Conservation (phyloP, 1,140 invertebrate genomes). For the Telenomus remus region DNA sequence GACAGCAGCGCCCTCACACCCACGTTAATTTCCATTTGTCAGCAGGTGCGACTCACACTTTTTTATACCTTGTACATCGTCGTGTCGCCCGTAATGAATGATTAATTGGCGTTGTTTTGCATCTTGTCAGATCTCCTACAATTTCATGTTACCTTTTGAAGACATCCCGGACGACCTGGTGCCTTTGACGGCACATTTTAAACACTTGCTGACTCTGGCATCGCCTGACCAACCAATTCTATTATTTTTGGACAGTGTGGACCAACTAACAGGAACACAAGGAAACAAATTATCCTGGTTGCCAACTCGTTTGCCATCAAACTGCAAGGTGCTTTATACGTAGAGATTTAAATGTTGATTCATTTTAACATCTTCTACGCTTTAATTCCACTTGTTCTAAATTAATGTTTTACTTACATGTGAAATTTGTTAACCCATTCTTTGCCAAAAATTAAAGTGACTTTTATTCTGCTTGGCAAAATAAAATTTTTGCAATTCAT, state of each 20-base stretch:
- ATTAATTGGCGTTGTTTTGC: constrained; percentile 56
- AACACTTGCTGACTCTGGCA: constrained; percentile 91
- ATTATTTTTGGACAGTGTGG: constrained; percentile 93
- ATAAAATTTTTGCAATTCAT: no score
- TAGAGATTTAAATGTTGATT: not conserved
- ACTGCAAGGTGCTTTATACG: constrained; percentile 86
- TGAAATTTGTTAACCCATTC: no score
- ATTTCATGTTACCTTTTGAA: constrained; percentile 94
- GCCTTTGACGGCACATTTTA: constrained; percentile 95
- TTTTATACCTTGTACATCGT: not conserved
- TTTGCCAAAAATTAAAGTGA: no score
- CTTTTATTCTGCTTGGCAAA: no score
- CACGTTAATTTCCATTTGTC: constrained; percentile 95
- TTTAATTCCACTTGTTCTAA: not conserved
- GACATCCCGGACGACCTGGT: constrained; percentile 97
- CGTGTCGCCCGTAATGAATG: constrained; percentile 7
- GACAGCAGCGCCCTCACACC: constrained; percentile 96
- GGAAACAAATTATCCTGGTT: constrained; percentile 98
- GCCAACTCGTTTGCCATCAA: constrained; percentile 89
- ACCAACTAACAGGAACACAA: constrained; percentile 95
- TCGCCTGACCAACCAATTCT: constrained; percentile 87
- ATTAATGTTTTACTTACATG: no score
- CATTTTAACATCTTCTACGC: no score
- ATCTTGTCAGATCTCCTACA: constrained; percentile 90
- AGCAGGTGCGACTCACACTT: constrained; percentile 81